Percentiles rank a stretch among this genome's conserved stretches.
Conservation (phyloP, 1,140 invertebrate genomes). For the Asbolus verrucosus region DNA sequence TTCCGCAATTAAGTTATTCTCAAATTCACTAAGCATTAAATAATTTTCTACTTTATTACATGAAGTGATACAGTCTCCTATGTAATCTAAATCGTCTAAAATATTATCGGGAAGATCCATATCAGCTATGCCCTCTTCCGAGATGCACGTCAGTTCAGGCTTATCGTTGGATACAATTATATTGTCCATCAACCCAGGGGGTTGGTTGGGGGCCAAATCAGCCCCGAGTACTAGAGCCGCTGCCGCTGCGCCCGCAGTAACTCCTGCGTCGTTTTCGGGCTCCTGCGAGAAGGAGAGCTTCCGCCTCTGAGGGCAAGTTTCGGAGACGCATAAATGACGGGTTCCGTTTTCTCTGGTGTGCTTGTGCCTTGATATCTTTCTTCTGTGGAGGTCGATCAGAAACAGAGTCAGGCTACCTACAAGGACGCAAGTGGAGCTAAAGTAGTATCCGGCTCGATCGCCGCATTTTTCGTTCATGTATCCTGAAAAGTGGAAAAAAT, state of each 20-base stretch:
- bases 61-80: conserved; percentile 87
- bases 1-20: conserved; percentile 86
- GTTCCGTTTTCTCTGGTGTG: conserved; percentile 73
- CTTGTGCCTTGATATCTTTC: conserved; percentile 76
- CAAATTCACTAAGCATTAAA: conserved; percentile 87
- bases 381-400: conserved; percentile 82
- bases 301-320: conserved; percentile 70
- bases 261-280: conserved; percentile 69
- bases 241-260: conserved; percentile 64
- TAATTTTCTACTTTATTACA: conserved; percentile 92
- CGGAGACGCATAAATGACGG: conserved; percentile 70
- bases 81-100: conserved; percentile 84
- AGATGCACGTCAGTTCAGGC: conserved; percentile 87
- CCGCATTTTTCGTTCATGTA: conserved; percentile 83
- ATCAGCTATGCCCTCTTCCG: conserved; percentile 86
- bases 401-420: conserved; percentile 82
- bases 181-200: conserved; percentile 58
- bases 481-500: too few relatives aligned
- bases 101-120: conserved; percentile 86
- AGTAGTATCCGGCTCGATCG: conserved; percentile 83
- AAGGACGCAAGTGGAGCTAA: conserved; percentile 82
- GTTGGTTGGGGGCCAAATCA: conserved; percentile 65
- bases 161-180: conserved; percentile 66
- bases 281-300: conserved; percentile 72
- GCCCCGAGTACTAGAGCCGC: conserved; percentile 69